phyloP scores from a whole-genome alignment of 2,113 vertebrate species.

The Ginglymostoma cirratum region DNA sequence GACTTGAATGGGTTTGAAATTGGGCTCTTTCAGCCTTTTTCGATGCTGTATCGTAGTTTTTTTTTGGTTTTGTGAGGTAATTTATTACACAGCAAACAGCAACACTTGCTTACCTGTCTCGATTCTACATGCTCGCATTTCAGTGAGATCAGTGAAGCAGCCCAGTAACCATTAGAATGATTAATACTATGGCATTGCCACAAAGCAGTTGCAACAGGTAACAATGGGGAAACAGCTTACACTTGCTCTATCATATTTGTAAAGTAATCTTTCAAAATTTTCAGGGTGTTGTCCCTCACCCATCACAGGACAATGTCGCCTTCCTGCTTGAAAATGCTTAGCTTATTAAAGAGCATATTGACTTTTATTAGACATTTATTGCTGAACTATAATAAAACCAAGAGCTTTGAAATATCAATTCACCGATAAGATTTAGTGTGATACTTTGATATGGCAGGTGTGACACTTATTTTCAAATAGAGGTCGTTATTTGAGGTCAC shows the following conservation, averaged over 20 bases:
- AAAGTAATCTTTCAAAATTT: not conserved
- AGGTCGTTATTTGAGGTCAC: slow-evolving; percentile 23
- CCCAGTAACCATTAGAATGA: not conserved
- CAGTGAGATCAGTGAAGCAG: not conserved
- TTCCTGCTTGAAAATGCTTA: not conserved
- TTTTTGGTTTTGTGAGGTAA: not conserved
- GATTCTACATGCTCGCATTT: not conserved
- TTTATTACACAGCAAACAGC: not conserved
- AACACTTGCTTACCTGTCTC: slow-evolving; percentile 4
- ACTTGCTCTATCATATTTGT: not conserved
- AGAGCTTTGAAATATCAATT: not conserved
- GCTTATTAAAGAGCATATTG: slow-evolving; percentile 39
- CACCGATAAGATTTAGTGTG: not conserved
- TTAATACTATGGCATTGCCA: not conserved
- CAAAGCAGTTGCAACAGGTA: not conserved
- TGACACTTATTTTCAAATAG: not conserved
- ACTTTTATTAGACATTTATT: slow-evolving; percentile 45
- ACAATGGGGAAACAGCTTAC: not conserved
- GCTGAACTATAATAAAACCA: not conserved
- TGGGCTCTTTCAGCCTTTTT: not conserved
- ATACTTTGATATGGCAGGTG: slow-evolving; percentile 39
- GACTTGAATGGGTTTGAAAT: not conserved
- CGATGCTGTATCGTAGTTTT: not conserved
- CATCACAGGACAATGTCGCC: not conserved
- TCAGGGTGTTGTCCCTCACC: not conserved